A percentile compares a stretch with the other conserved stretches of the same genome.
Conservation (phyloP, 2,113 vertebrate genomes). For the Dromas ardeola region DNA sequence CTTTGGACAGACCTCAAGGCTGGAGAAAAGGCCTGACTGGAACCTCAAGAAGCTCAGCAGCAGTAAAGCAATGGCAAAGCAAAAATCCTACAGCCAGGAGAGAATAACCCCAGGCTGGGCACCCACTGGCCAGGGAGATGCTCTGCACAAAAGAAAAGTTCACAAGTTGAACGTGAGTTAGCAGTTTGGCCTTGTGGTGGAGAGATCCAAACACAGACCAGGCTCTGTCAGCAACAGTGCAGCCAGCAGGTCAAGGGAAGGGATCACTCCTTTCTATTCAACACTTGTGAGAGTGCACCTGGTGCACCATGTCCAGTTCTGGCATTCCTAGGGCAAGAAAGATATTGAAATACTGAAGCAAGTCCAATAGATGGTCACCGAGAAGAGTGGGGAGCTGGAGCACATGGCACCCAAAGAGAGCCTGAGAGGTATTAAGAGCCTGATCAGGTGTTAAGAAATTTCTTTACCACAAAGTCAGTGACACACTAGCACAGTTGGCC, state of each 20-base stretch:
- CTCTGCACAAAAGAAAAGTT: not conserved
- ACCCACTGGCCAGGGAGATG: accelerated
- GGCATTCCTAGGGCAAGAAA: not conserved
- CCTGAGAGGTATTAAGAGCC: not conserved
- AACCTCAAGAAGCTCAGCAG: not conserved
- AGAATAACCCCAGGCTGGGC: not conserved
- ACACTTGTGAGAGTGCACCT: accelerated
- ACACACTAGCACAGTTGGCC: not conserved
- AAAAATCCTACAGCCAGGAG: not conserved
- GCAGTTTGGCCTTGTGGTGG: not conserved
- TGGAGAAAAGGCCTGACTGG: not conserved
- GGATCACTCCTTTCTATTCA: not conserved
- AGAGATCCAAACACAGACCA: not conserved
- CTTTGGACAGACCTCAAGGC: not conserved
- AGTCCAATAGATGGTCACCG: not conserved
- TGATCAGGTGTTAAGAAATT: not conserved
- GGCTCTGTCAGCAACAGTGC: not conserved
- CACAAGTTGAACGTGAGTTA: accelerated
- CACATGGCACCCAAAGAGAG: not conserved
- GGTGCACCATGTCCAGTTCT: not conserved
- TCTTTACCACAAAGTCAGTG: not conserved
- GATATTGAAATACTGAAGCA: not conserved
- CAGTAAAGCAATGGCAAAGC: not conserved
- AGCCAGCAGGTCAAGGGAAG: not conserved
- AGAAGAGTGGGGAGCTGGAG: not conserved